phyloP scores from a whole-genome alignment of 2,888 invertebrate genomes.

The Agrotis ipsilon region DNA sequence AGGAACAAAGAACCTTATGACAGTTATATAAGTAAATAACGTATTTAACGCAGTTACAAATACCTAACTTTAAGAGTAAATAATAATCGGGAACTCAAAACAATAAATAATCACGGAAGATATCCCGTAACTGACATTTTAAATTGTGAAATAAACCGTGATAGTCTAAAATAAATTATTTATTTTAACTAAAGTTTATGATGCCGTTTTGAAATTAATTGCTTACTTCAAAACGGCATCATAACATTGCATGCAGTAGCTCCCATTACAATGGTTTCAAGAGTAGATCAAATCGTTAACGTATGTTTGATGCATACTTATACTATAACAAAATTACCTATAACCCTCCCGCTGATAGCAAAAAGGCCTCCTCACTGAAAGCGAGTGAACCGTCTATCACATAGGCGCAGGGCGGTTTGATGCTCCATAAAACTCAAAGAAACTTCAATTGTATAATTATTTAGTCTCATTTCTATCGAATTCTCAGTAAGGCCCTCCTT shows the following conservation, averaged over 20 bases:
- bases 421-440: not conserved
- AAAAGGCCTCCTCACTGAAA: not conserved
- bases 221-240: not conserved
- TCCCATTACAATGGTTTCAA: too few species aligned
- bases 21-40: constrained; percentile 1
- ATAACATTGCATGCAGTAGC: not conserved
- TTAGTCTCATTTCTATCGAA: not conserved
- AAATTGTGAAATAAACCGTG: too few species aligned
- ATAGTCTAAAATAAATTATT: too few species aligned
- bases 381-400: not conserved
- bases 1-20: not conserved
- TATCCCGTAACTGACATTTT: too few species aligned
- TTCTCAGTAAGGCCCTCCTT: not conserved
- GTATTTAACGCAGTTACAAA: not conserved
- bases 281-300: not conserved
- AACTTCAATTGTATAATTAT: not conserved
- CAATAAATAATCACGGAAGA: too few species aligned
- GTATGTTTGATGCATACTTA: not conserved
- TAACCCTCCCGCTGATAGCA: too few species aligned
- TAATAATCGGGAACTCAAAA: too few species aligned
- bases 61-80: too few species aligned
- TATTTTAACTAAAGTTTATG: not conserved
- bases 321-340: too few species aligned
- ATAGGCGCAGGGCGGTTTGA: not conserved
- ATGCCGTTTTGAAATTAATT: not conserved